Evolutionary conservation across 2,113 vertebrate species (phyloP).

Genomic region (Chiloscyllium plagiosum): DNA sequence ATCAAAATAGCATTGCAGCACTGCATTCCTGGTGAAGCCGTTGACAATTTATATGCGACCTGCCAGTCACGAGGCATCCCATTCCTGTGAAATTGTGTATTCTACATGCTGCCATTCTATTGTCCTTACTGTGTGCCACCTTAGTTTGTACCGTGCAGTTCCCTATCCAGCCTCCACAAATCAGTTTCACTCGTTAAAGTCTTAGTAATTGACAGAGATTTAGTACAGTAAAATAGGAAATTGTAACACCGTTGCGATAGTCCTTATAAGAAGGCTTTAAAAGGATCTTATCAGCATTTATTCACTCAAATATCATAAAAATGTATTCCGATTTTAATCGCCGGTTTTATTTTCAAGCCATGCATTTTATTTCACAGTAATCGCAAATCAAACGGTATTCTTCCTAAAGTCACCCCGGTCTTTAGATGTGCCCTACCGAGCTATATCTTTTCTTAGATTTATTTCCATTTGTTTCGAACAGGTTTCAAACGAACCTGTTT

Average conservation of each 20-base stretch:
- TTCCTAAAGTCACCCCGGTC: neutral
- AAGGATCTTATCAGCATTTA: too few relatives aligned
- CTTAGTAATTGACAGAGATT: constrained; percentile 28
- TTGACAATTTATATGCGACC: neutral
- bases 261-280: neutral
- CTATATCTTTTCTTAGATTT: neutral
- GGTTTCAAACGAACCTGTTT: neutral
- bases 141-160: neutral
- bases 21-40: neutral
- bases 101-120: neutral
- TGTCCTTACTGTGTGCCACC: neutral
- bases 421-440: too few relatives aligned
- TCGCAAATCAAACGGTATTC: too few relatives aligned
- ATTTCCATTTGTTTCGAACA: neutral
- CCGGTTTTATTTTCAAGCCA: neutral
- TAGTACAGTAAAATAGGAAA: neutral
- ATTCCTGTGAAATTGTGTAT: neutral
- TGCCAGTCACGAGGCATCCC: too few relatives aligned
- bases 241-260: neutral
- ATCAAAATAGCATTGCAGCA: neutral
- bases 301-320: neutral
- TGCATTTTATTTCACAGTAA: neutral
- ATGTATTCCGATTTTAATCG: neutral
- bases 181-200: neutral
- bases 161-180: neutral